Percentiles rank a stretch among this genome's conserved stretches.
Conservation (phyloP, 1,140 invertebrate genomes). For the Calephelis nemesis region DNA sequence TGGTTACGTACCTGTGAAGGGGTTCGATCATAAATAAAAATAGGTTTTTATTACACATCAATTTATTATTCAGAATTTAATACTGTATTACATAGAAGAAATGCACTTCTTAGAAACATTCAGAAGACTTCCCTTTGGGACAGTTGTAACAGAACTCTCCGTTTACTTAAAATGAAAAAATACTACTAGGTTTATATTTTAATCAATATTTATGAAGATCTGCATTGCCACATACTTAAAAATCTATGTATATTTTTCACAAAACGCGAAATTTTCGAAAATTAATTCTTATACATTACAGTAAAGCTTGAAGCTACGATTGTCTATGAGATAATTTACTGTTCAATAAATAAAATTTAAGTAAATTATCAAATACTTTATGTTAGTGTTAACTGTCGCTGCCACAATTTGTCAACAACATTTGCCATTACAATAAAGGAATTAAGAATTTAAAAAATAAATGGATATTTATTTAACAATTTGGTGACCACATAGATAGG, state of each 20-base stretch:
- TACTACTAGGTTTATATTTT: constrained; percentile 62
- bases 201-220: constrained; percentile 74
- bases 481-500: constrained; percentile 74
- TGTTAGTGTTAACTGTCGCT: constrained; percentile 64
- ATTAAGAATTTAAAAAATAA: constrained; percentile 53
- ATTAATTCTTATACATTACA: constrained; percentile 63
- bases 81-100: constrained; percentile 94
- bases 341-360: constrained; percentile 78
- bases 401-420: constrained; percentile 75
- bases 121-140: constrained; percentile 85
- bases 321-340: constrained; percentile 62
- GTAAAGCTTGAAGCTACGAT: constrained; percentile 65
- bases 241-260: constrained; percentile 78
- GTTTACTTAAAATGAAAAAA: constrained; percentile 60
- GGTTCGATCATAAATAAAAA: too few species aligned
- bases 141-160: constrained; percentile 67
- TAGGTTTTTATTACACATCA: constrained; percentile 57
- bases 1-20: too few species aligned
- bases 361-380: constrained; percentile 41
- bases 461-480: constrained; percentile 55
- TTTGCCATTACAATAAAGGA: constrained; percentile 70
- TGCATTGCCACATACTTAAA: constrained; percentile 79
- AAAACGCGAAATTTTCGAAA: constrained; percentile 65
- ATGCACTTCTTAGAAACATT: constrained; percentile 92
- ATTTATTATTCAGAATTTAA: constrained; percentile 85